These are phyloP conservation scores for Pitangus sulphuratus DNA, from an alignment of 2,797 vertebrate genomes.

Conservation along the genomic window DNA sequence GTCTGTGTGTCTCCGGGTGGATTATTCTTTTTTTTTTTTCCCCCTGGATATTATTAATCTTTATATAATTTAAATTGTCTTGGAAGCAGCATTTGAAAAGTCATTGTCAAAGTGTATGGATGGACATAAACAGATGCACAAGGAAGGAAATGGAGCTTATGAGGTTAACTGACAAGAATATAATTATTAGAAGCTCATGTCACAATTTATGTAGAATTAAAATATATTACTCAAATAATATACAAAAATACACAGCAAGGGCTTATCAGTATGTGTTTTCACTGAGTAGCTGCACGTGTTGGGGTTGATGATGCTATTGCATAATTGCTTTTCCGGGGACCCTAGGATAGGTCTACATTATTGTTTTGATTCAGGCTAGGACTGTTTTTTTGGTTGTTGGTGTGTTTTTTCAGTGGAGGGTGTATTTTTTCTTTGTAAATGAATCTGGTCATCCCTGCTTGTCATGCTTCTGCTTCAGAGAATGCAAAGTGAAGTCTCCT, in stretches of 20 bases:
- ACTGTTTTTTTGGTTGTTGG: not conserved
- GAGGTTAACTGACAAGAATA: not conserved
- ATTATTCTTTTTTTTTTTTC: not conserved
- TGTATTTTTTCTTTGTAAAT: not conserved
- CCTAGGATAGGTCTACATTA: not conserved
- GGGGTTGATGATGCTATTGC: not conserved
- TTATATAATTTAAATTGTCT: not conserved
- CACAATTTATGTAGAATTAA: not conserved
- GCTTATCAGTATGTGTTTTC: not conserved
- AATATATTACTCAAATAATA: not conserved
- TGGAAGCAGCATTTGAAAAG: not conserved
- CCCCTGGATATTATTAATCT: not conserved
- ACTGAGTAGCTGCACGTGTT: not conserved
- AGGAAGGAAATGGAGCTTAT: not conserved
- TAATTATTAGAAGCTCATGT: not conserved
- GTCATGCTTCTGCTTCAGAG: not conserved
- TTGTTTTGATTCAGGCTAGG: not conserved
- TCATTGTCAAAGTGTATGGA: not conserved
- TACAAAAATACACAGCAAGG: not conserved
- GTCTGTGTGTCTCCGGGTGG: not conserved
- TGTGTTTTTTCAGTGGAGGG: not conserved
- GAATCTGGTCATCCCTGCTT: not conserved
- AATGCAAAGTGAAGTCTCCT: not conserved
- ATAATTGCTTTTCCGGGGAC: not conserved
- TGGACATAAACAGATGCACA: not conserved